These are phyloP conservation scores for Deroptyus accipitrinus DNA, from an alignment of 2,113 vertebrate genomes.

Conservation along the genomic window DNA sequence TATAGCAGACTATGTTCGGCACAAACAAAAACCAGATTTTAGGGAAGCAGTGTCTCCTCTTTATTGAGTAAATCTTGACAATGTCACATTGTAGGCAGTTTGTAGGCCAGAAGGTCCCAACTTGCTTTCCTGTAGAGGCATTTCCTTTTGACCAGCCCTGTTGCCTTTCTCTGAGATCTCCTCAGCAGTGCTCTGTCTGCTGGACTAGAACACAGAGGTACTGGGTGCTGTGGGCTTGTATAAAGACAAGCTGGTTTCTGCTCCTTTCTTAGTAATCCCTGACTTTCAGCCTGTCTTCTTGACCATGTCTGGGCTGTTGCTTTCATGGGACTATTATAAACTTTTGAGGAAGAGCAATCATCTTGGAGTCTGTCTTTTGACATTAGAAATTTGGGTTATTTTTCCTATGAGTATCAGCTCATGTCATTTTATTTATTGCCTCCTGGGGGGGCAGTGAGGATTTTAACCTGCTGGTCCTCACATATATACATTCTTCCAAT, in stretches of 20 bases:
- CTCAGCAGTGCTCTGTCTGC: neutral
- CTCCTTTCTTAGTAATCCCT: neutral
- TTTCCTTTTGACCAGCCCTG: neutral
- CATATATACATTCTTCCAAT: rapidly evolving
- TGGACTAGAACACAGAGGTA: neutral
- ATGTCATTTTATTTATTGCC: neutral
- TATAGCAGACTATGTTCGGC: neutral
- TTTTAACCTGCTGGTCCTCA: neutral
- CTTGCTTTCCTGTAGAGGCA: neutral
- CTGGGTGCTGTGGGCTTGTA: neutral
- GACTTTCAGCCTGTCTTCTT: neutral
- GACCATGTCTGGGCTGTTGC: neutral
- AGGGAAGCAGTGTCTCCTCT: neutral
- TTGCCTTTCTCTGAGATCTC: neutral
- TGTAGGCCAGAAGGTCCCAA: neutral
- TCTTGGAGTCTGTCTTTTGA: neutral
- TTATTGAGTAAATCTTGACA: neutral
- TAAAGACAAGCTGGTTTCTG: neutral
- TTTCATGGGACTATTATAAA: neutral
- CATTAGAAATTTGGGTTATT: neutral
- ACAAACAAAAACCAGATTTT: neutral
- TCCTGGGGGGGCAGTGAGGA: neutral
- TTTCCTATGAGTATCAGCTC: neutral
- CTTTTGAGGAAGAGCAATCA: rapidly evolving
- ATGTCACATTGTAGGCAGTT: neutral